A percentile compares a stretch with the other conserved stretches of the same genome.
Conservation (phyloP, 2,888 invertebrate species). For the Polymixis lichenea region DNA sequence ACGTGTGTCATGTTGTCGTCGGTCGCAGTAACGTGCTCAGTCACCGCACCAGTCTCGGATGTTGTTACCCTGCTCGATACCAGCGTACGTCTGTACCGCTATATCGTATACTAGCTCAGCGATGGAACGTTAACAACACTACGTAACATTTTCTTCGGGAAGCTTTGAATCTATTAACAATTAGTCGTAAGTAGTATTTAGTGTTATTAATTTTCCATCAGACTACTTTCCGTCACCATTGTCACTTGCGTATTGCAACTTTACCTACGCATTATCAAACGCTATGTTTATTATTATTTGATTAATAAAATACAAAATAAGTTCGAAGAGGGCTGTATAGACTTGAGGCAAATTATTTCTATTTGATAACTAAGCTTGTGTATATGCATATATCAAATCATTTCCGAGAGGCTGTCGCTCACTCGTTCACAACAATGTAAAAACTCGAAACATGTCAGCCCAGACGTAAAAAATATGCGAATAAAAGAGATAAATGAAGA, state of each 20-base stretch:
- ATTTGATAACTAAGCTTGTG: conserved; percentile 50
- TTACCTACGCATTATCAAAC: conserved; percentile 11
- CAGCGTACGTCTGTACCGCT: background rate
- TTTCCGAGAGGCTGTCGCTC: conserved; percentile 28
- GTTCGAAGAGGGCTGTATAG: conserved; percentile 34
- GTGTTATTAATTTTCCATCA: conserved; percentile 48
- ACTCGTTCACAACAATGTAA: conserved; percentile 32
- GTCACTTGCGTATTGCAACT: conserved; percentile 23
- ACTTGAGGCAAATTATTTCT: conserved; percentile 44
- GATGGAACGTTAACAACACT: conserved; percentile 46
- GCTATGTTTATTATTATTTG: conserved; percentile 47
- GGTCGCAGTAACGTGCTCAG: background rate
- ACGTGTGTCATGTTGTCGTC: background rate
- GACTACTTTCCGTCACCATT: conserved; percentile 3
- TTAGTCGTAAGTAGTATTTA: conserved; percentile 51
- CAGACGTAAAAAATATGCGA: conserved; percentile 51
- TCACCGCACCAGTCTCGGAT: background rate
- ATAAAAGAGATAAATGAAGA: conserved; percentile 67
- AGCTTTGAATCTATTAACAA: conserved; percentile 64
- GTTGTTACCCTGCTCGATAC: background rate
- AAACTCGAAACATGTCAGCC: conserved; percentile 44
- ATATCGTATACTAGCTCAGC: background rate
- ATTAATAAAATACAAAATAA: conserved; percentile 36
- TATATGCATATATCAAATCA: conserved; percentile 46
- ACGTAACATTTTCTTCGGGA: conserved; percentile 37